Base-by-base conservation (phyloP, 2,888 invertebrate species). In the Dryobota labecula region DNA sequence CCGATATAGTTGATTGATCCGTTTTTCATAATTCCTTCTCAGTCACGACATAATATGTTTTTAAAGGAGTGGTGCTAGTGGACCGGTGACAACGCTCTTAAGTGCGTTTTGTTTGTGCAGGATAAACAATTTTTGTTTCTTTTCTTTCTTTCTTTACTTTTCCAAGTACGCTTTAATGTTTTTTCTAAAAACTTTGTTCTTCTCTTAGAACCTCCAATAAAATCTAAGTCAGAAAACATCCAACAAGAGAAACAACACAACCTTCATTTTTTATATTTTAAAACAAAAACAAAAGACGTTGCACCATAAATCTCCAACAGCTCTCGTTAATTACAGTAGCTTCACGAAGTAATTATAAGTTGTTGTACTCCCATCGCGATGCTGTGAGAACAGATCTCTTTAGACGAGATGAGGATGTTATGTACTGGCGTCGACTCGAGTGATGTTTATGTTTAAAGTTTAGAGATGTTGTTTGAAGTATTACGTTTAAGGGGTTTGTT, bases 261-360 rank as follows among this genome's bases (percentile, higher is more conserved):
- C 0, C n/a, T 45, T 15, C 24, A 43, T 66, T 45, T 66, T 45
- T 27, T 36, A 67, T 68, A n/a, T 68, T 73, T 41, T 27, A 3
- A 38, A 27, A 45, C 8, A 27, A 24, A 76, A 77, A 77, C 41
- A 54, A 60, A 78, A 60, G n/a, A 24, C 1, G 27, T 4, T 41
- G 13, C 38, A 8, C 36, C 33, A 41, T 79, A 53, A 57, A 78
- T 74, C 47, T 30, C 11, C 13, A 9, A 27, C 5, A 30, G 20
- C 15, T 38, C 47, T 43, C 5, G 8, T 77, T 74, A 54, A 49
- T 70, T 33, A 58, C 5, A 58, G 57, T 2, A 33, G 45, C 57
- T 68, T 24, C 36, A 30, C 78, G 53, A 73, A 73, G 71, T 70
- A 70, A 74, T 74, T 70, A 74, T 24, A 74, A 78, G 71, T 74